Percentiles rank a stretch among this genome's conserved stretches.
Conservation (phyloP, 2,888 invertebrate species). For the Hedychridium roseum region DNA sequence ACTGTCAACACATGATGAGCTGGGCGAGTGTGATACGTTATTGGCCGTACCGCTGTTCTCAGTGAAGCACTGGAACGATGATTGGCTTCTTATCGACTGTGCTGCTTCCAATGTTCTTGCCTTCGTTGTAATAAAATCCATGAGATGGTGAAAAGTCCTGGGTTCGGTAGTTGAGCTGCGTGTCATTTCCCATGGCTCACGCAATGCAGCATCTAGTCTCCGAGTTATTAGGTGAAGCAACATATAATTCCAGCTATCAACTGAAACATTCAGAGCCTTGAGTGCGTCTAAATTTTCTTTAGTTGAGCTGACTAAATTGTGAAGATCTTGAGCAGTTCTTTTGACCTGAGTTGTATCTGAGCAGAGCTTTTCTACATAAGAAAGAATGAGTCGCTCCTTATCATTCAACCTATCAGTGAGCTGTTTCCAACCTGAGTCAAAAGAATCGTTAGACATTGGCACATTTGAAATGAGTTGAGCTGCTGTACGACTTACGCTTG, state of each 20-base stretch:
- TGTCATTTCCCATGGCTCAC: not conserved
- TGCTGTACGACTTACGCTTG: not conserved
- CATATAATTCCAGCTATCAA: not conserved
- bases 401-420: too few species aligned
- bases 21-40: not conserved
- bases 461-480: slow-evolving; percentile 1
- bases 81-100: too few species aligned
- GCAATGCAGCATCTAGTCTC: not conserved
- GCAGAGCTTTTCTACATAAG: not conserved
- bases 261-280: slow-evolving; percentile 1
- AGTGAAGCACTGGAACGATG: not conserved
- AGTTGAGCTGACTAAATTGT: not conserved
- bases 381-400: not conserved
- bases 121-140: not conserved
- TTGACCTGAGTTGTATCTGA: not conserved
- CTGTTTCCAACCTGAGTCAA: not conserved
- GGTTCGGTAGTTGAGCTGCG: not conserved
- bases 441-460: not conserved
- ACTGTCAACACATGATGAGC: not conserved
- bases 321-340: not conserved
- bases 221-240: not conserved
- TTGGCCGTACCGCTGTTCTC: not conserved
- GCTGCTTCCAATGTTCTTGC: not conserved
- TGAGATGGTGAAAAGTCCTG: not conserved
- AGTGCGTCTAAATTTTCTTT: not conserved